Evolutionary conservation across 2,888 invertebrate species (phyloP), one percentile per base, ranked within the genome.

Genomic region (Dryocosmus kuriphilus): DNA sequence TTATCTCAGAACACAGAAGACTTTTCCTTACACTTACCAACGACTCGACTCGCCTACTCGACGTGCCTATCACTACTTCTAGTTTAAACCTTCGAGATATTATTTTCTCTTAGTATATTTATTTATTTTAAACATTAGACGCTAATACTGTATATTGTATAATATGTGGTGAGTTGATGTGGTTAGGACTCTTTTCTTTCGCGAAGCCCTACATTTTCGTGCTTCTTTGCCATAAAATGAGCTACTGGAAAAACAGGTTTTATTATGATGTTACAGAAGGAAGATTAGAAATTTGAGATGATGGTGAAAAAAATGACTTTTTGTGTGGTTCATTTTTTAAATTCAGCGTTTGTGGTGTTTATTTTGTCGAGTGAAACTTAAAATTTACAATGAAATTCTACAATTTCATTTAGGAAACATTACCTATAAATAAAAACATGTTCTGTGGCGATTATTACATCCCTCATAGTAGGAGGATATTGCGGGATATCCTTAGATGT

Each of bases 201-300:
- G 11, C 30, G 51, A 71, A 71, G 71, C 71, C 71, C n/a, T 38
- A 63, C 63, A 71, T 71, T 55, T 55, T 51, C 27, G n/a, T 24
- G n/a, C n/a, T n/a, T n/a, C n/a, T n/a, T n/a, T n/a, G n/a, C 8
- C 30, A 51, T 51, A n/a, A n/a, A 71, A 32, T 71, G 27, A 51
- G 71, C 51, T 71, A 71, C 51, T 71, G 71, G 71, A 55, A 51
- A 71, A 71, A 71, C 71, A 71, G 71, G 71, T 71, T 71, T 55
- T 51, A 30, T 30, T 4, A n/a, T n/a, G 41, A 38, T 41, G 35
- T 65, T 65, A 24, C 11, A 9, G 32, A 38, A 22, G 38, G n/a
- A 63, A 22, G 14, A 46, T 24, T 27, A 22, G 16, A 46, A 67
- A 46, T 46, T 24, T 16, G 22, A 65, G 38, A 41, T 38, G 22